A percentile compares a stretch with the other conserved stretches of the same genome.
Evolutionary conservation across 1,140 invertebrate genomes (phyloP).

Genomic region (Bombus pyrosoma): DNA sequence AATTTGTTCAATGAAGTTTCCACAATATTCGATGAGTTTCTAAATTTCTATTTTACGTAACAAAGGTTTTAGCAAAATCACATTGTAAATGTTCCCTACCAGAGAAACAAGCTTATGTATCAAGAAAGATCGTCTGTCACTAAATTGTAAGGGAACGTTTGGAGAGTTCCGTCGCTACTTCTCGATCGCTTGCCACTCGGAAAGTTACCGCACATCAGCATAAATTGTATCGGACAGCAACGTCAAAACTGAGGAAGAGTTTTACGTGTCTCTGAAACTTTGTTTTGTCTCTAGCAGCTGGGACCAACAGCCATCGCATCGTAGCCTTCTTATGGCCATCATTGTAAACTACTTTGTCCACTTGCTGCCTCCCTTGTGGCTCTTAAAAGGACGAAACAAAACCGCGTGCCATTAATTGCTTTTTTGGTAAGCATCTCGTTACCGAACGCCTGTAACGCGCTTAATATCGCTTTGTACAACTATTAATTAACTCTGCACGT

Average conservation of each 20-base stretch:
- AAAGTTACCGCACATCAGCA: neutral
- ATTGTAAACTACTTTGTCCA: slow-evolving; percentile 10
- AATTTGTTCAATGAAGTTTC: too few relatives aligned
- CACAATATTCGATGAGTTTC: too few relatives aligned
- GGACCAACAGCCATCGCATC: neutral
- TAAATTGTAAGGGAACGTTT: neutral
- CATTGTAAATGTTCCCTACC: too few relatives aligned
- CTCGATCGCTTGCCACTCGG: neutral
- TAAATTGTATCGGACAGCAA: slow-evolving; percentile 3
- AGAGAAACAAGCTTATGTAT: neutral
- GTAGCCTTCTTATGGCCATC: neutral
- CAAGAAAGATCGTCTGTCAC: neutral
- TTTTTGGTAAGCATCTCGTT: neutral
- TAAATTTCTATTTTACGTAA: too few relatives aligned
- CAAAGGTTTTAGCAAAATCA: too few relatives aligned
- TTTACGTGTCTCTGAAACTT: slow-evolving; percentile 1
- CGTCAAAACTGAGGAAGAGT: slow-evolving; percentile 1
- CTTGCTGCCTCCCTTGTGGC: neutral
- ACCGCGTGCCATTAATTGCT: too few relatives aligned
- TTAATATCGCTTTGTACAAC: neutral
- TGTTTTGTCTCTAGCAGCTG: neutral
- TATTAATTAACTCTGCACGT: neutral
- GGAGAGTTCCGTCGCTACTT: neutral
- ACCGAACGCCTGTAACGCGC: too few relatives aligned
- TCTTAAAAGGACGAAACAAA: neutral